A percentile compares a stretch with the other conserved stretches of the same genome.
phyloP scores from a whole-genome alignment of 2,797 vertebrate genomes.

The Chaenodraco wilsoni region DNA sequence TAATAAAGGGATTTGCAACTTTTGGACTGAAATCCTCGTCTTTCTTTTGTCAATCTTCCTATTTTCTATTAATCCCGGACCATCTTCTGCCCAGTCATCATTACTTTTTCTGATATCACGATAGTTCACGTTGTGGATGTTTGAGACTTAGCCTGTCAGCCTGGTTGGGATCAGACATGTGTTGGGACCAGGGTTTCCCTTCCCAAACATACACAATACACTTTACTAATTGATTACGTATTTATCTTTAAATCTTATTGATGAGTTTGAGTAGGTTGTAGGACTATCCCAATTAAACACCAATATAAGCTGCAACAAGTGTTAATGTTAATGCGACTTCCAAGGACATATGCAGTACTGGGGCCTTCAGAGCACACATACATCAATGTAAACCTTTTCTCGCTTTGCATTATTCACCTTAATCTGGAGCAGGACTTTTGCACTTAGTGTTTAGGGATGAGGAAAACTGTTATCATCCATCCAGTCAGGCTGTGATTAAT shows the following conservation, averaged over 20 bases:
- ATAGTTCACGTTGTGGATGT: neutral
- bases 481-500: too few relatives aligned
- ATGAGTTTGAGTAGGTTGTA: neutral
- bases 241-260: neutral
- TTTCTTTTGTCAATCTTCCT: neutral
- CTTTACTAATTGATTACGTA: neutral
- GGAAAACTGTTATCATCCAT: too few relatives aligned
- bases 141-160: neutral
- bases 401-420: neutral
- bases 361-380: neutral
- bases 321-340: neutral
- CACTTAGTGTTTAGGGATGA: too few relatives aligned
- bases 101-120: neutral
- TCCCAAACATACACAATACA: neutral
- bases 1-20: neutral
- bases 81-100: neutral
- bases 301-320: neutral
- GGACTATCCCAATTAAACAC: neutral
- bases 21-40: neutral
- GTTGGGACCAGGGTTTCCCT: constrained; percentile 10
- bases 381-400: neutral
- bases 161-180: constrained; percentile 24
- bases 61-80: neutral
- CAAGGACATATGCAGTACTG: neutral
- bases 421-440: neutral